Evolutionary conservation across 2,113 vertebrate species (phyloP).

Genomic region (Atractosteus spatula): DNA sequence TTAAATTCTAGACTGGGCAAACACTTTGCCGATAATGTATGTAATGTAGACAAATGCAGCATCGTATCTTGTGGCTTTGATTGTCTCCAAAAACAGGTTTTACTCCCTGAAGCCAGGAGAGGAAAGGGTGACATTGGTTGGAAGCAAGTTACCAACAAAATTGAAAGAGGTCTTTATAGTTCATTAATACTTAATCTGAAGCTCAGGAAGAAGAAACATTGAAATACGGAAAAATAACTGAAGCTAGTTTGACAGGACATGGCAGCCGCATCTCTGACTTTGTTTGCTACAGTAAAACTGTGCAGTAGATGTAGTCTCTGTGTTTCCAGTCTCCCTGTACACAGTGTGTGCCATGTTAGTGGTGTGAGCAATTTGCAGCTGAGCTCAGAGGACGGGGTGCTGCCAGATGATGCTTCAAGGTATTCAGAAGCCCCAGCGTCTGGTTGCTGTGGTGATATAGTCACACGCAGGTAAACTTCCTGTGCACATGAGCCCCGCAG

Average conservation of each 20-base stretch:
- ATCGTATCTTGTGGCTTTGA: neutral
- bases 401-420: slow-evolving; percentile 4
- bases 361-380: neutral
- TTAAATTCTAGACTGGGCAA: too few relatives aligned
- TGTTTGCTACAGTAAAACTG: neutral
- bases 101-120: too few relatives aligned
- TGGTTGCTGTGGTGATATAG: slow-evolving; percentile 27
- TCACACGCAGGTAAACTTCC: neutral
- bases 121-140: too few relatives aligned
- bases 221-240: neutral
- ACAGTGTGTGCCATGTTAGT: slow-evolving; percentile 8
- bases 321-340: neutral
- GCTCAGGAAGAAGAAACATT: too few relatives aligned
- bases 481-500: neutral
- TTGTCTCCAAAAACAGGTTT: too few relatives aligned
- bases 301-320: slow-evolving; percentile 10
- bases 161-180: too few relatives aligned
- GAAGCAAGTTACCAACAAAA: too few relatives aligned
- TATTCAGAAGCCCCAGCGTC: slow-evolving; percentile 18
- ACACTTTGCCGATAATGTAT: neutral
- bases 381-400: neutral
- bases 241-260: neutral
- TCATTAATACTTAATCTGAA: too few relatives aligned
- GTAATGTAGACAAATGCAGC: neutral
- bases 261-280: neutral